Base-by-base conservation (phyloP, 53 echinoderm and acorn worm species). In the Patiria pectinifera region DNA sequence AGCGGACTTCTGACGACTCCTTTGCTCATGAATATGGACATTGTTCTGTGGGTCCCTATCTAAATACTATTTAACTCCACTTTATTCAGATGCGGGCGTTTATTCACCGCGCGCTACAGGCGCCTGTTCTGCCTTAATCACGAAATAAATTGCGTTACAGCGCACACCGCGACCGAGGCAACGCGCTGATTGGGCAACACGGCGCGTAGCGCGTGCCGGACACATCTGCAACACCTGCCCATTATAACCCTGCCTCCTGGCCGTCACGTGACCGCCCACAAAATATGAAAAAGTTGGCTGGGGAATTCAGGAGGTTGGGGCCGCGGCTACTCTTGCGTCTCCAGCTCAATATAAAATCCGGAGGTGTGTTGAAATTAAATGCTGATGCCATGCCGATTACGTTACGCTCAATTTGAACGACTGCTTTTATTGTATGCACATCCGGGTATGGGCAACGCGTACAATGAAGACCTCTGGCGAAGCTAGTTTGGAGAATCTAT, bases 141-240 rank as follows among this genome's bases (percentile, higher is more conserved):
- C 83, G 24, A 23, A 66, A 24, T 74, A 23, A 74, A 74, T 74
- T 74, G 74, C 24, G 74, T 74, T 74, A n/a, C 3, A 24, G 74
- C 74, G 74, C 74, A 74, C 74, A 74, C 74, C 24, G 24, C 59
- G 69, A 80, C 78, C 59, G 49, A 87, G 53, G 74, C 66, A 87
- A 58, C 69, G 72, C 45, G 71, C 70, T 81, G 83, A 88, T 24
- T 77, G 83, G 77, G 87, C 78, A 5, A 16, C 46, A 5, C 45
- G 2, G 11, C 76, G 25, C 80, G 45, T 79, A 10, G 2, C 26
- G 45, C 80, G 45, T 45, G 80, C 12, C 1, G 19, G 80, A 1
- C 19, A 45, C 80, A 79, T 79, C 80, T 79, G 80, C 82, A 53
- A 59, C 82, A 82, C 60, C 82, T 82, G 82, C 14, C 82, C 82